Evolutionary conservation across 1,140 invertebrate species (phyloP), one percentile per base, ranked within the genome.

Genomic region (Sycophila sp.): DNA sequence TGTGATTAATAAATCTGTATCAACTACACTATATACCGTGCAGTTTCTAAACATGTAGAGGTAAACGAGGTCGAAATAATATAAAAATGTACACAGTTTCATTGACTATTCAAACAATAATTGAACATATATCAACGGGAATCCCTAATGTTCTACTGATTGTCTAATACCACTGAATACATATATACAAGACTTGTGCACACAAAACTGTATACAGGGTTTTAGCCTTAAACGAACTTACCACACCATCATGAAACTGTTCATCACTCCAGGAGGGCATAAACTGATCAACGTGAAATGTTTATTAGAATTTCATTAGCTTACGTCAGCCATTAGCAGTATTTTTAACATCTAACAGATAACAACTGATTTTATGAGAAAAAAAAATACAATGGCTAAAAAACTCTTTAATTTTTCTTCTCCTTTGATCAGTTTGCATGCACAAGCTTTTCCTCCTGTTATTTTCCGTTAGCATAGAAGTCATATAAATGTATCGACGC

Each of bases 201-300:
- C 85, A 86, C 85, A 86, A 86, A 86, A 86, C 82, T 79, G 83
- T 82, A 81, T 82, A 82, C 74, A 82, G 75, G 76, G 78, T 79
- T 76, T 78, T 79, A 79, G 79, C 80, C 80, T 81, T 81, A 78
- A 77, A 72, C 73, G 78, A 83, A 94, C 93, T 94, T 93, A 94
- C 93, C 93, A 94, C 83, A 93, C 91, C 85, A 91, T 93, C 90
- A 94, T 92, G 90, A 93, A 94, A 90, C 91, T 93, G 91, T 93
- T 94, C 90, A 93, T 91, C 88, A 93, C 90, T 92, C 92, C 92
- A 90, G 92, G 92, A 85, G 91, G 90, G 91, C 91, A 92, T 88
- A 91, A 91, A 91, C 91, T 92, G 88, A 86, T 82, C 81, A 86
- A 86, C 81, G 82, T 83, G 81, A 86, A 85, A 84, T 77, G 75